These are phyloP conservation scores for Elymnias hypermnestra DNA, from an alignment of 1,140 invertebrate genomes.

Conservation along the genomic window DNA sequence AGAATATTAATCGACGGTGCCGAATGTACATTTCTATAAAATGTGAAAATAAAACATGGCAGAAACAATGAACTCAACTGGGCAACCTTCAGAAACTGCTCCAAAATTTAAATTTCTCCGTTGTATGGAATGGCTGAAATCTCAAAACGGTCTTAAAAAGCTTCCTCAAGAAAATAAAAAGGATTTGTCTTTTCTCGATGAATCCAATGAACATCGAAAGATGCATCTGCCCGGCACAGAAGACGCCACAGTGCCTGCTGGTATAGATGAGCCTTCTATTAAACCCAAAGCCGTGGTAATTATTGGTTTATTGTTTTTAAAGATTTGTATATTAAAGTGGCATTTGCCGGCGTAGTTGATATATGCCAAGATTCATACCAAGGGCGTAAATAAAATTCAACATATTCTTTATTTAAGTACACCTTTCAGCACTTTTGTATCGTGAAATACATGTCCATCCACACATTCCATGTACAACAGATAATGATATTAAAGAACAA, in stretches of 20 bases:
- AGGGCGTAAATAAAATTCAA: too few relatives aligned
- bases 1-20: too few relatives aligned
- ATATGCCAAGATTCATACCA: too few relatives aligned
- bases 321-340: too few relatives aligned
- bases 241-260: conserved; percentile 47
- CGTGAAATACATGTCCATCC: too few relatives aligned
- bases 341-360: too few relatives aligned
- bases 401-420: neutral
- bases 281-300: conserved; percentile 47
- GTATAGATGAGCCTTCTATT: conserved; percentile 38
- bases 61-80: too few relatives aligned
- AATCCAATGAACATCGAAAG: conserved; percentile 45
- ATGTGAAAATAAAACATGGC: too few relatives aligned
- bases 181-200: conserved; percentile 54
- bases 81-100: neutral
- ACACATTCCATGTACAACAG: too few relatives aligned
- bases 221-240: conserved; percentile 39
- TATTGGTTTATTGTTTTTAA: neutral
- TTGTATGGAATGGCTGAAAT: conserved; percentile 50
- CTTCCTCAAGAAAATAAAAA: conserved; percentile 43
- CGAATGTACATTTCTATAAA: too few relatives aligned
- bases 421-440: too few relatives aligned
- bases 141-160: conserved; percentile 47
- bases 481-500: too few relatives aligned
- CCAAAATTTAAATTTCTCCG: conserved; percentile 11